Conservation (phyloP, 2,113 vertebrate genomes). For the Varanus komodoensis region DNA sequence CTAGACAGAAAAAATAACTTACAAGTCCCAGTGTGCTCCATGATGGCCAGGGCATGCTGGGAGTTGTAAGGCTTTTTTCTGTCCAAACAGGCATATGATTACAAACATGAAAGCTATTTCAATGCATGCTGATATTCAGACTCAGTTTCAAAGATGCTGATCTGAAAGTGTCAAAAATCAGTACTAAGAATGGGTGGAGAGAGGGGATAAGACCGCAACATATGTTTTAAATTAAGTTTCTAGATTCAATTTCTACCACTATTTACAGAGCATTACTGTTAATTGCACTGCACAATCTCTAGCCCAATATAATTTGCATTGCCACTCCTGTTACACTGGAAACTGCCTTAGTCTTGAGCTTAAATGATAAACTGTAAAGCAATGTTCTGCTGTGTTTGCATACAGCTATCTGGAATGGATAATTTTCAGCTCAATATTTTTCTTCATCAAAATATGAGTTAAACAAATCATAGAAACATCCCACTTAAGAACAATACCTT, state of each 20-base stretch:
- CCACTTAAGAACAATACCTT: slow-evolving; percentile 83
- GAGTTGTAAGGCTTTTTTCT: too few species aligned
- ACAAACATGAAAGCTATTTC: neutral
- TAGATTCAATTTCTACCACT: neutral
- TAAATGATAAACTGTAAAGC: neutral
- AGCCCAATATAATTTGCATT: too few species aligned
- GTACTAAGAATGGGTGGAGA: too few species aligned
- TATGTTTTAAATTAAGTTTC: neutral
- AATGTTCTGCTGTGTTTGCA: neutral
- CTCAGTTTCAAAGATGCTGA: neutral
- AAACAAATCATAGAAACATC: neutral
- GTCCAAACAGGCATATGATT: too few species aligned
- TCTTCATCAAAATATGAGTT: neutral
- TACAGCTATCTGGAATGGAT: neutral
- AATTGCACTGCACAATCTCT: too few species aligned
- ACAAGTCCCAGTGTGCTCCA: too few species aligned
- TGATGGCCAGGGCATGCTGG: too few species aligned
- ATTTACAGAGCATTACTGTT: too few species aligned
- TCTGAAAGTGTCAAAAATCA: neutral
- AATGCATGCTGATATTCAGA: neutral
- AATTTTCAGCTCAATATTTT: neutral
- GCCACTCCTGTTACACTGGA: too few species aligned
- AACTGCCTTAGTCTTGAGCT: neutral
- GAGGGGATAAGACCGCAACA: too few species aligned
- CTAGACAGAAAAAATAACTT: too few species aligned